phyloP scores from a whole-genome alignment of 2,113 vertebrate genomes.

The Paracanthobrama guichenoti region DNA sequence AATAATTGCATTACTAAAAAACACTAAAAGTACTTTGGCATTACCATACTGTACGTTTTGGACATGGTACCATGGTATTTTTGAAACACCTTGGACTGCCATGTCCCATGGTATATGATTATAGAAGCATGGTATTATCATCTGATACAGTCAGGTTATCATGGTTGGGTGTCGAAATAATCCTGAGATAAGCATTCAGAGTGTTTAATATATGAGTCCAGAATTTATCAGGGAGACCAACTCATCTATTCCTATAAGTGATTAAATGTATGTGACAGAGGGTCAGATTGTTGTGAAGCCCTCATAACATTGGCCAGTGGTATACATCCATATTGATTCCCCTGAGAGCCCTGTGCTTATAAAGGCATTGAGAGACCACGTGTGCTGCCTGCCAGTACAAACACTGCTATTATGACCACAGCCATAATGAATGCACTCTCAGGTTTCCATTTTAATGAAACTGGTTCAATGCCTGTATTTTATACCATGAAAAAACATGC shows the following conservation, averaged over 20 bases:
- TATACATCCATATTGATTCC: not conserved
- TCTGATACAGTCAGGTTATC: not conserved
- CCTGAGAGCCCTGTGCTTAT: not conserved
- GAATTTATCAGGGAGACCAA: not conserved
- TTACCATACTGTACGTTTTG: not conserved
- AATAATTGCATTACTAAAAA: no score
- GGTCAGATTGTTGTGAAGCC: constrained; percentile 1
- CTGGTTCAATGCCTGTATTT: not conserved
- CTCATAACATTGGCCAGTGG: constrained; percentile 1
- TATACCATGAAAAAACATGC: not conserved
- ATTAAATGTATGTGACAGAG: not conserved
- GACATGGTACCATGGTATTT: not conserved
- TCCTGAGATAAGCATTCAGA: not conserved
- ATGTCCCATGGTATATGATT: not conserved
- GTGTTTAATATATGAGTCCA: not conserved
- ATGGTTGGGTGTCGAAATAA: not conserved
- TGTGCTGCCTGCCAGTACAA: not conserved
- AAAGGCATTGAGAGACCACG: not conserved
- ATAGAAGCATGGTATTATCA: not conserved
- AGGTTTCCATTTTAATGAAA: constrained; percentile 6
- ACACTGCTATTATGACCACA: constrained; percentile 6
- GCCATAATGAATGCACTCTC: constrained; percentile 5
- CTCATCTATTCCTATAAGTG: not conserved
- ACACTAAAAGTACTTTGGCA: no score
- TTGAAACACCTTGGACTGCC: not conserved